Evolutionary conservation across 2,113 vertebrate genomes (phyloP).

Genomic region (Erythrolamprus reginae): DNA sequence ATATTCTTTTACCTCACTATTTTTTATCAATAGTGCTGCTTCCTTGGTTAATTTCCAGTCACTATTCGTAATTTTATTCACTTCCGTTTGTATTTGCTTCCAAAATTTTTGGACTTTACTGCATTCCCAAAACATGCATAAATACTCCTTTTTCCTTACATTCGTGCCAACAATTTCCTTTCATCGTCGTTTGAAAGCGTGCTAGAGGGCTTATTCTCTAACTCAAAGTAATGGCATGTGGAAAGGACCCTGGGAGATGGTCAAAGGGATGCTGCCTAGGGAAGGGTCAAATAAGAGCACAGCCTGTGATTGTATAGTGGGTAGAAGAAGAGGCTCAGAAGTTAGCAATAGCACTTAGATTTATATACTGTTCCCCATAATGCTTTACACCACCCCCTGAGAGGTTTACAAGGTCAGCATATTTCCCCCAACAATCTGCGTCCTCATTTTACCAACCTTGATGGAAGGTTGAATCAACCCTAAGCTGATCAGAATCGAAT

Average conservation of each 20-base stretch:
- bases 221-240: not conserved
- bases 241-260: too few species aligned
- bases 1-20: too few species aligned
- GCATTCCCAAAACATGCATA: too few species aligned
- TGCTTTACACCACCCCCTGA: not conserved
- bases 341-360: not conserved
- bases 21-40: too few species aligned
- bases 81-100: too few species aligned
- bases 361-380: not conserved
- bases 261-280: not conserved
- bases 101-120: too few species aligned
- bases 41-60: too few species aligned
- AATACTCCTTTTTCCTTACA: too few species aligned
- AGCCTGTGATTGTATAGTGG: not conserved
- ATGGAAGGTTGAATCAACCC: not conserved
- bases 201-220: too few species aligned
- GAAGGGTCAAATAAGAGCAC: not conserved
- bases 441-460: not conserved
- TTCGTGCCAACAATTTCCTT: too few species aligned
- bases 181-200: too few species aligned
- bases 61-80: too few species aligned
- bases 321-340: not conserved
- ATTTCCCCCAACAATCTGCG: not conserved
- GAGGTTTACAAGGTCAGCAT: not conserved
- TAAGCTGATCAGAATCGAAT: not conserved